These are phyloP conservation scores for Athetis lepigone DNA, from an alignment of 2,888 invertebrate genomes.

Conservation along the genomic window DNA sequence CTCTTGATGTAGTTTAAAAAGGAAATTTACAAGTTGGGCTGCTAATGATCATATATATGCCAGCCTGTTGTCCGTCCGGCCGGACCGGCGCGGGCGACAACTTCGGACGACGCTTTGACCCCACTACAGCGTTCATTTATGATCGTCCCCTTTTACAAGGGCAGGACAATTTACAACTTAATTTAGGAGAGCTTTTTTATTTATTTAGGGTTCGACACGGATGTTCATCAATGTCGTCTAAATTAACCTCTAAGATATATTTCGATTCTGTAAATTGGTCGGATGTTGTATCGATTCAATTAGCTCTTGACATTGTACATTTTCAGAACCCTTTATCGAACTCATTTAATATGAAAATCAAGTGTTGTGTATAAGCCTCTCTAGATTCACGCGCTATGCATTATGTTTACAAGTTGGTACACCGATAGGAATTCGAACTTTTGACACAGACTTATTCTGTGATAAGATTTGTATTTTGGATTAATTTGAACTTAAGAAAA, in stretches of 20 bases:
- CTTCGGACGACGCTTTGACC: slow-evolving; percentile 80
- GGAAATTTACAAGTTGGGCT: slow-evolving; percentile 83
- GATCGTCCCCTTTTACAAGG: slow-evolving; percentile 81
- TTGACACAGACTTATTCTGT: too few relatives aligned
- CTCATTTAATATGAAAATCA: too few relatives aligned
- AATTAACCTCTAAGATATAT: slow-evolving; percentile 25
- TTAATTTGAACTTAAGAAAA: too few relatives aligned
- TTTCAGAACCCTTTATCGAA: too few relatives aligned
- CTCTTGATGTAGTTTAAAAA: slow-evolving; percentile 81
- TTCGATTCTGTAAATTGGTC: slow-evolving; percentile 42
- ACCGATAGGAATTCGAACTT: too few relatives aligned
- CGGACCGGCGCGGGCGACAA: slow-evolving; percentile 63
- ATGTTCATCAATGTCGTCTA: slow-evolving; percentile 42
- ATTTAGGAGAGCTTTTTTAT: slow-evolving; percentile 79
- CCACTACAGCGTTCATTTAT: slow-evolving; percentile 84
- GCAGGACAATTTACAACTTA: slow-evolving; percentile 85
- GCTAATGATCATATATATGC: slow-evolving; percentile 86
- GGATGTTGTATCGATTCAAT: slow-evolving; percentile 41
- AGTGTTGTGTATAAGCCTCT: too few relatives aligned
- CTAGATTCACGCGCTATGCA: too few relatives aligned
- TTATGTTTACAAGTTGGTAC: too few relatives aligned
- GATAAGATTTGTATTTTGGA: too few relatives aligned
- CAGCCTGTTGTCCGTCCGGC: slow-evolving; percentile 76
- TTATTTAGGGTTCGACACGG: slow-evolving; percentile 35
- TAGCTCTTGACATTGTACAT: slow-evolving; percentile 26